Base-by-base conservation (phyloP, 2,888 invertebrate genomes). In the Thera britannica region DNA sequence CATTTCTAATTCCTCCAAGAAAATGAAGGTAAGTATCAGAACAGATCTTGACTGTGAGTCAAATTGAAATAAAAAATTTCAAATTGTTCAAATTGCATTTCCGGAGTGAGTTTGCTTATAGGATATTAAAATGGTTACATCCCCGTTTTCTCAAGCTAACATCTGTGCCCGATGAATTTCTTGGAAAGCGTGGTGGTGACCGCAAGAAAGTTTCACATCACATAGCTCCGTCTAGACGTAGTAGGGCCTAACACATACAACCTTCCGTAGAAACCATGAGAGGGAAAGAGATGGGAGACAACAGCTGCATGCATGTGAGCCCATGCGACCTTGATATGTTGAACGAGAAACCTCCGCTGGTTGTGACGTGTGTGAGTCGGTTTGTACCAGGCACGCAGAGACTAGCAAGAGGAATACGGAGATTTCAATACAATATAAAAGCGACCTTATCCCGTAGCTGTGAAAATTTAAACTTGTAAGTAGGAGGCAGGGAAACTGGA, bases 261-360 rank as follows among this genome's bases (percentile, higher is more conserved):
- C 77, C 75, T 75, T 72, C 83, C 82, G 82, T 79, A 67, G 67
- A 73, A 65, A 73, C 70, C 73, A 69, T 58, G 83, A 76, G 82
- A 67, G 84, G 67, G 64, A 87, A 79, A 79, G 89, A 82, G 86
- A 86, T 70, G 67, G 74, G 71, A 70, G 67, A 76, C 60, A 56
- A 71, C 79, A 82, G 82, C 80, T 85, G 84, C 83, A 86, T 86
- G 85, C 82, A 85, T 87, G 86, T 85, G 83, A 82, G 85, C 80
- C 81, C 83, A 82, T 79, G 80, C 86, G 90, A 88, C 90, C 92
- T 91, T 92, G 89, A 90, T 91, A 82, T 86, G 83, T 87, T 86
- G 86, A 86, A 86, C 83, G 84, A 85, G 84, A 87, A 83, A 80
- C 77, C 83, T 80, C 77, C 83, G 61, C 61, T 82, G 41, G 41